Evolutionary conservation across 2,888 invertebrate genomes (phyloP).

Genomic region (Melinopterus prodromus): DNA sequence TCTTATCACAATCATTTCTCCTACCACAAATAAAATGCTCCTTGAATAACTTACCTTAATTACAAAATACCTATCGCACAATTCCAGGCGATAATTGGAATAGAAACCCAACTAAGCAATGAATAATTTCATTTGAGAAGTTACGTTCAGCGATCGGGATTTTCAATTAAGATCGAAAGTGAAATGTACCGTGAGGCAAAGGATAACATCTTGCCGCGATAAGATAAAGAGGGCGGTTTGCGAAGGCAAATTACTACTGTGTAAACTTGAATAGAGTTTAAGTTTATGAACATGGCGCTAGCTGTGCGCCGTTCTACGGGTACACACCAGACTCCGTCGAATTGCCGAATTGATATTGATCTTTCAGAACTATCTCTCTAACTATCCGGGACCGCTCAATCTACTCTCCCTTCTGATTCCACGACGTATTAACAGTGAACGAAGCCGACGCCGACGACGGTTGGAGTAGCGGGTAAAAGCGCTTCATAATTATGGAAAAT

Average conservation of each 20-base stretch:
- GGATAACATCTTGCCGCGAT: not conserved
- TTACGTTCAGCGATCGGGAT: not conserved
- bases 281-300: not conserved
- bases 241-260: slow-evolving; percentile 4
- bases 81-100: not conserved
- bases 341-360: slow-evolving; percentile 4
- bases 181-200: slow-evolving; percentile 4
- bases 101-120: not conserved
- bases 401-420: not conserved
- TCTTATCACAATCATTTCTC: too few relatives aligned
- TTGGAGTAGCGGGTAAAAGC: not conserved
- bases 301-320: not conserved
- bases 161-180: slow-evolving; percentile 4
- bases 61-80: not conserved
- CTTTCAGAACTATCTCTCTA: not conserved
- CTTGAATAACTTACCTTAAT: not conserved
- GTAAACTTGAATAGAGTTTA: slow-evolving; percentile 4
- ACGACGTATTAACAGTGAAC: not conserved
- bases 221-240: not conserved
- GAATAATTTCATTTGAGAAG: not conserved
- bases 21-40: too few relatives aligned
- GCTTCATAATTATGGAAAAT: not conserved
- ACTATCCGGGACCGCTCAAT: not conserved
- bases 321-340: not conserved
- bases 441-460: not conserved